Base-by-base conservation (phyloP, 2,888 invertebrate genomes). In the Apodemia duryi region DNA sequence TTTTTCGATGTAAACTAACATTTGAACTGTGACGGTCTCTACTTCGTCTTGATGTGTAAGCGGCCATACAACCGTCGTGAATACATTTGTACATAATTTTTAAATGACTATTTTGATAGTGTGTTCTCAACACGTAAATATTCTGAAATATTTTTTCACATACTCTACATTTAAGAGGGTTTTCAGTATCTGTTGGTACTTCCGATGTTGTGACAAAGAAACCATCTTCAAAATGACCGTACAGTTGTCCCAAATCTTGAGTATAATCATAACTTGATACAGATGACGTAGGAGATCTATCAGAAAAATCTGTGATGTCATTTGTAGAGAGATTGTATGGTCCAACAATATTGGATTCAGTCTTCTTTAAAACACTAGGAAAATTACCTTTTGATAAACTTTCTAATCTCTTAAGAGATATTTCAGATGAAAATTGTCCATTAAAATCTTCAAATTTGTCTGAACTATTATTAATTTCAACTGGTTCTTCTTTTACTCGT, bases 1-100 rank as follows among this genome's bases (percentile, higher is more conserved):
- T 92, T 84, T 98, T 98, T 72, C 97, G 94, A 80, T 99, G 98
- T 52, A 99, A 93, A 81, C 96, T 98, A 66, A 96, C 92, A 81
- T 99, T 98, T 28, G 97, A 95, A 79, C 97, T 97, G 85, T 99
- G 98, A 2, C 98, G 94, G 78, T 99, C 98, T 74, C 98, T 95
- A 77, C 96, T 97, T 66, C 98, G 93, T 81, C 98, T 98, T 0
- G 98, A 98, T 6, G 98, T 97, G 83, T 98, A 99, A 0, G 98
- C 96, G 0, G 98, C 98, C 86, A 97, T 97, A 83, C 99, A 99
- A 1, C 98, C 98, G 72, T 98, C 98, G 38, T 98, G 96, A 77
- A 96, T 97, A 88, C 99, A 99, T 81, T 97, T 97, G 87, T 98
- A 98, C 96, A 98, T 97, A 68, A 98, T 89, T 87, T 98, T 98